A percentile compares a stretch with the other conserved stretches of the same genome.
Evolutionary conservation across 2,888 invertebrate genomes (phyloP).

Genomic region (Malthinus seriepunctatus): DNA sequence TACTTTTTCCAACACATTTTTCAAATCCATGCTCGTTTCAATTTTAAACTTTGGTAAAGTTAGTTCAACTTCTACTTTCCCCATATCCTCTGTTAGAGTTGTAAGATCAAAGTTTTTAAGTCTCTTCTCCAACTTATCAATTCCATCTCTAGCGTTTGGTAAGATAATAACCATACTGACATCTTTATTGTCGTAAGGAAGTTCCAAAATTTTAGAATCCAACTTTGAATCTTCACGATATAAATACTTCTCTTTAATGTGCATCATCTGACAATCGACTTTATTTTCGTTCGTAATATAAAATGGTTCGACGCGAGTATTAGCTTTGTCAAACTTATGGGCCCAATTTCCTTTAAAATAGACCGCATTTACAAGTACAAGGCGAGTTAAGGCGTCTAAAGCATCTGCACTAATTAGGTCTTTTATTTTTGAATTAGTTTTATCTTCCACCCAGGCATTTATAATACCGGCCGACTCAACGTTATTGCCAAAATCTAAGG

Average conservation of each 20-base stretch:
- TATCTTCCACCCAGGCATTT: constrained; percentile 78
- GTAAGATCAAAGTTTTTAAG: constrained; percentile 60
- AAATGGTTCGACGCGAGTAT: constrained; percentile 68
- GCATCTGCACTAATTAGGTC: constrained; percentile 68
- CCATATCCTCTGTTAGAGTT: constrained; percentile 57
- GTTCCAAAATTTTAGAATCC: constrained; percentile 66
- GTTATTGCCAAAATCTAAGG: constrained; percentile 63
- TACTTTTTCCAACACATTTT: constrained; percentile 66
- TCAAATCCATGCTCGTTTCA: constrained; percentile 70
- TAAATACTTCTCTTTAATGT: constrained; percentile 57
- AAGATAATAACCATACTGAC: constrained; percentile 76
- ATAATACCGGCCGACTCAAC: constrained; percentile 62
- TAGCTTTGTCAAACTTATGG: constrained; percentile 62
- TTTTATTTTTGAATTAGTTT: constrained; percentile 82
- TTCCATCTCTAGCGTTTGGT: constrained; percentile 69
- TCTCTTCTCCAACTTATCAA: constrained; percentile 64
- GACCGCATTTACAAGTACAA: constrained; percentile 81
- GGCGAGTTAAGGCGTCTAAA: constrained; percentile 60
- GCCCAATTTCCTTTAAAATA: constrained; percentile 84
- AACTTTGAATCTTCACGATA: constrained; percentile 57
- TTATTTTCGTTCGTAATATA: constrained; percentile 58
- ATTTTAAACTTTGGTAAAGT: constrained; percentile 80
- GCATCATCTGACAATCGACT: constrained; percentile 76
- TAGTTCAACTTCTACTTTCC: constrained; percentile 63
- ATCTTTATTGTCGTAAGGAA: constrained; percentile 71